A percentile compares a stretch with the other conserved stretches of the same genome.
These are phyloP conservation scores for Ptycholaimellus sp. DNA, from an alignment of 2,888 invertebrate genomes.

Conservation along the genomic window DNA sequence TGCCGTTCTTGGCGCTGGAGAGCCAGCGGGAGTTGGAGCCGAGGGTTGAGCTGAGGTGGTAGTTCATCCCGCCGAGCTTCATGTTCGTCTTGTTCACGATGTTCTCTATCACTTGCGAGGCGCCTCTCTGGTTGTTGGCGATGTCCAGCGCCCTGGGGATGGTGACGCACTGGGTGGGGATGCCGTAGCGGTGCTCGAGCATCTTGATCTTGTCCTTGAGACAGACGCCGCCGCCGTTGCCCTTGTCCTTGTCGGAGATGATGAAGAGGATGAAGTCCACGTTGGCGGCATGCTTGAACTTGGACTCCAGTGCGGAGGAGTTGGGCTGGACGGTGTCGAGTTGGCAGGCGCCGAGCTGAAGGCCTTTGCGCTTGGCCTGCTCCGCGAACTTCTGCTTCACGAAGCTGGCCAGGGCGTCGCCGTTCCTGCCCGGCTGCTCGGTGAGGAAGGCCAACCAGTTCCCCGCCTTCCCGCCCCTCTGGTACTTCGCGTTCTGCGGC, in stretches of 20 bases:
- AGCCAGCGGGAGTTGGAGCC: not conserved
- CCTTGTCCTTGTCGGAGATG: conserved; percentile 3
- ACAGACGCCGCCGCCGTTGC: not conserved
- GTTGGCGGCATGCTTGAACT: not conserved
- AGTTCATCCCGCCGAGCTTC: conserved; percentile 18
- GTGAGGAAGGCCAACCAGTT: too few relatives aligned
- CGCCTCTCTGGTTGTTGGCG: conserved; percentile 1
- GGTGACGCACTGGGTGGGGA: conserved; percentile 16
- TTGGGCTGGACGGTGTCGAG: too few relatives aligned
- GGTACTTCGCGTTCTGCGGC: too few relatives aligned
- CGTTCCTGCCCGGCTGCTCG: too few relatives aligned
- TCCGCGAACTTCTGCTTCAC: too few relatives aligned
- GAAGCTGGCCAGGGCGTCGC: too few relatives aligned
- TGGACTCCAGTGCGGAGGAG: not conserved
- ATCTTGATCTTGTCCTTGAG: conserved; percentile 8
- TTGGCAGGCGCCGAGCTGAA: not conserved
- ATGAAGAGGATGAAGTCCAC: not conserved
- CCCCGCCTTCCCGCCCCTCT: too few relatives aligned
- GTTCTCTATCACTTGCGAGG: conserved; percentile 12
- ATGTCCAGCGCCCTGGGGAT: conserved; percentile 9
- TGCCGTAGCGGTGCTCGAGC: conserved; percentile 10
- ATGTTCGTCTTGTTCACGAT: conserved; percentile 14
- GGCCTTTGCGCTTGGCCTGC: not conserved
- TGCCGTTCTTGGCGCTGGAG: not conserved
- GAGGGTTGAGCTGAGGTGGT: conserved; percentile 2